A percentile compares a stretch with the other conserved stretches of the same genome.
phyloP scores from a whole-genome alignment of 2,797 vertebrate genomes.

The Pterois miles region DNA sequence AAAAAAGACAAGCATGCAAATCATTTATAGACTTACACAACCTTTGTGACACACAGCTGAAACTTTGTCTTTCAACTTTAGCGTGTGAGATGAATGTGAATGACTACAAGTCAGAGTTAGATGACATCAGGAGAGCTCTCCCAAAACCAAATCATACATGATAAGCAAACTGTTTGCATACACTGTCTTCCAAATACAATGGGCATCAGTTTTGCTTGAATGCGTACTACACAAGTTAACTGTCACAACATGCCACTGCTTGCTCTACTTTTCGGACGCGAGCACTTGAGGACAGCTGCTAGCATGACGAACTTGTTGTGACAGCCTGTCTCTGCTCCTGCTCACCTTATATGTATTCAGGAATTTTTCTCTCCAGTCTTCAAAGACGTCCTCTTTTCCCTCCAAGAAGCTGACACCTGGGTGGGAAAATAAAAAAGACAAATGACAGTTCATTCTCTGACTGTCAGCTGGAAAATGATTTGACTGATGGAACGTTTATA shows the following conservation, averaged over 20 bases:
- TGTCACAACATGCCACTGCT: neutral
- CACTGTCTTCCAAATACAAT: neutral
- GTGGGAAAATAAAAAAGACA: constrained; percentile 16
- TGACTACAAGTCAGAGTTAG: neutral
- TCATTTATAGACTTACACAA: neutral
- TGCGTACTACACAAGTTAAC: neutral
- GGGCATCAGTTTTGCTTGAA: neutral
- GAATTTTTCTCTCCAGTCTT: constrained; percentile 91
- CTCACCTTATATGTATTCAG: constrained; percentile 92
- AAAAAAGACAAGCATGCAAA: constrained; percentile 48
- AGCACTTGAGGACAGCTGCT: neutral
- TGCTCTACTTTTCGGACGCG: neutral
- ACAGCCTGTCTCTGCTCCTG: neutral
- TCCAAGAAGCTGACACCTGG: constrained; percentile 91
- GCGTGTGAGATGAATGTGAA: neutral
- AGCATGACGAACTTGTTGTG: neutral
- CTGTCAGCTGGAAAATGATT: neutral
- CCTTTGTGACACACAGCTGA: neutral
- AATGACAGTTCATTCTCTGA: neutral
- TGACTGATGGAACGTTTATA: neutral
- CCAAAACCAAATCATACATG: neutral
- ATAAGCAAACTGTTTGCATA: neutral
- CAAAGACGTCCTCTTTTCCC: constrained; percentile 87
- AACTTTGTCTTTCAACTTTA: neutral
- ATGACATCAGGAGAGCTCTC: neutral